Evolutionary conservation across 92 coral and sea anemone genomes (phyloP).

Genomic region (Diadumene lineata): DNA sequence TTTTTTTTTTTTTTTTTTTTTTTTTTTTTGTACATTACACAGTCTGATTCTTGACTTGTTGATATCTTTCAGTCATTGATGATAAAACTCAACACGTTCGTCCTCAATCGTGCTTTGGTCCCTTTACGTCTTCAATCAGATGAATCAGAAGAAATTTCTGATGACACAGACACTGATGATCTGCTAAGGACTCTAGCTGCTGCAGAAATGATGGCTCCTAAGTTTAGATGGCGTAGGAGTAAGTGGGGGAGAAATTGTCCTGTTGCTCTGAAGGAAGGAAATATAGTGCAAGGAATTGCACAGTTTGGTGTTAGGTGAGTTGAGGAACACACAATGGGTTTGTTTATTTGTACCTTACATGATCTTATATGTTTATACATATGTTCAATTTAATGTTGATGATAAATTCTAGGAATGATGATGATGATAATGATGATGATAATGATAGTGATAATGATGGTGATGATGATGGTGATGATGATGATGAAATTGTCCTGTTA

Average conservation of each 20-base stretch:
- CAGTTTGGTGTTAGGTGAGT: conserved; percentile 83
- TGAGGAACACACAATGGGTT: too few relatives aligned
- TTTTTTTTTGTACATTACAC: too few relatives aligned
- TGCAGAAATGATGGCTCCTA: conserved; percentile 90
- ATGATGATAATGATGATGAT: background rate
- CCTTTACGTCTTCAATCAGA: conserved; percentile 90
- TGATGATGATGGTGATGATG: background rate
- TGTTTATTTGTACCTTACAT: too few relatives aligned
- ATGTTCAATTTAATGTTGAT: background rate
- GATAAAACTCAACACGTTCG: conserved; percentile 93
- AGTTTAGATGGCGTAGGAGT: conserved; percentile 94
- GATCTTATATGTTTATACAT: too few relatives aligned
- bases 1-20: too few relatives aligned
- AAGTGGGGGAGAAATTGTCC: conserved; percentile 92
- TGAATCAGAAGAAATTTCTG: conserved; percentile 87
- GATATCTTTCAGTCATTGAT: conserved; percentile 63
- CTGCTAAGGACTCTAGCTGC: conserved; percentile 90
- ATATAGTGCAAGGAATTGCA: conserved; percentile 72
- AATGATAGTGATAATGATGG: background rate
- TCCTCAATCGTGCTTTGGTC: conserved; percentile 84
- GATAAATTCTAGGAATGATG: background rate
- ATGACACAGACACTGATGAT: conserved; percentile 93
- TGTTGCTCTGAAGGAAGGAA: conserved; percentile 80
- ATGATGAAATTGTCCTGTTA: background rate
- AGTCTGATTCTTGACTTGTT: too few relatives aligned